Conservation (phyloP, 2,888 invertebrate species). For the Lochmaea crataegi region DNA sequence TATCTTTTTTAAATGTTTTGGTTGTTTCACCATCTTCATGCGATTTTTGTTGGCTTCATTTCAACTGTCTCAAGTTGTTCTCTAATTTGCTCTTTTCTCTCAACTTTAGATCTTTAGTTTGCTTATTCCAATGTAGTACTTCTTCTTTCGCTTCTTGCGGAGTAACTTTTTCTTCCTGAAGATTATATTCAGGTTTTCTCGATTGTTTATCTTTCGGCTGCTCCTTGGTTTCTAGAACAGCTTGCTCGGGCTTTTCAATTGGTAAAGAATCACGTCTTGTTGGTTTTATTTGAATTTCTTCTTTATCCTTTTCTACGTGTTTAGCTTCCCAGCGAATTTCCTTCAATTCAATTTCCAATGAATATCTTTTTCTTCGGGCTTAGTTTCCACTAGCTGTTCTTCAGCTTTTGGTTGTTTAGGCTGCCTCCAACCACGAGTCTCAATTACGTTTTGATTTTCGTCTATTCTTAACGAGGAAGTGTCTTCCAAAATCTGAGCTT, state of each 20-base stretch:
- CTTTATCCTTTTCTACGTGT: conserved; percentile 58
- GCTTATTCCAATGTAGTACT: conserved; percentile 70
- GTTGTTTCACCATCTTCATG: neutral
- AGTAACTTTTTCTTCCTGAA: conserved; percentile 48
- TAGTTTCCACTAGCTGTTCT: conserved; percentile 46
- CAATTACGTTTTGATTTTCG: conserved; percentile 40
- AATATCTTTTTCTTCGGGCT: conserved; percentile 59
- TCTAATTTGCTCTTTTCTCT: conserved; percentile 60
- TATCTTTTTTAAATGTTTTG: conserved; percentile 49
- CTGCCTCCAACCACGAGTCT: conserved; percentile 65
- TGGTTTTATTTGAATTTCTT: conserved; percentile 45
- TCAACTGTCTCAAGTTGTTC: conserved; percentile 46
- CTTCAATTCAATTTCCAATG: conserved; percentile 70
- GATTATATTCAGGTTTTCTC: conserved; percentile 59
- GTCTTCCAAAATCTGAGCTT: conserved; percentile 37
- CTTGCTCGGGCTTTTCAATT: conserved; percentile 61
- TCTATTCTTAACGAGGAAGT: conserved; percentile 38
- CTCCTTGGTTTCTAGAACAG: too few relatives aligned
- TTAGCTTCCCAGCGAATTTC: conserved; percentile 60
- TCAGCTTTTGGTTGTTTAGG: conserved; percentile 55
- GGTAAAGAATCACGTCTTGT: conserved; percentile 52
- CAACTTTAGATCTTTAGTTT: conserved; percentile 65
- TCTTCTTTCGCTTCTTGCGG: conserved; percentile 52
- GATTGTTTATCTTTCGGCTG: conserved; percentile 16
- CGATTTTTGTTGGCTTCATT: conserved; percentile 43